Evolutionary conservation across 2,113 vertebrate genomes (phyloP).

Genomic region (Danionella cerebrum): DNA sequence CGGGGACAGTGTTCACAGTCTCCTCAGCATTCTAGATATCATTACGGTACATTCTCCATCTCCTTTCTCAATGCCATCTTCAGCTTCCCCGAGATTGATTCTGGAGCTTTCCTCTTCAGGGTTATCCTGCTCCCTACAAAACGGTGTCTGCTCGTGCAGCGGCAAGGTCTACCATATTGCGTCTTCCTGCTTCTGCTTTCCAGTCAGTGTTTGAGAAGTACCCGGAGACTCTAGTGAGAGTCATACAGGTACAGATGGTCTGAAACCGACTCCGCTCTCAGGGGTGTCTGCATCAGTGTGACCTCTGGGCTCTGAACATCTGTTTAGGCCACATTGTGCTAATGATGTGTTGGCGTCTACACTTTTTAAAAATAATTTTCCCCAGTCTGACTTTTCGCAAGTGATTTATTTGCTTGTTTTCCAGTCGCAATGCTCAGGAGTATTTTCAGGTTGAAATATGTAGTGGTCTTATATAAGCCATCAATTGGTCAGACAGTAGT

Average conservation of each 20-base stretch:
- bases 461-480: too few relatives aligned
- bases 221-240: constrained; percentile 86
- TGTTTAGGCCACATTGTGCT: neutral
- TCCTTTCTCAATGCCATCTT: neutral
- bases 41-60: constrained; percentile 77
- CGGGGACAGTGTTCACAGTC: constrained; percentile 91
- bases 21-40: constrained; percentile 90
- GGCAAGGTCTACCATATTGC: constrained; percentile 71
- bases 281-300: neutral
- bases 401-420: too few relatives aligned
- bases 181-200: constrained; percentile 83
- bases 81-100: neutral
- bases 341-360: neutral
- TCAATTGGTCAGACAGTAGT: too few relatives aligned
- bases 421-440: too few relatives aligned
- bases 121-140: constrained; percentile 84
- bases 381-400: too few relatives aligned
- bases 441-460: too few relatives aligned
- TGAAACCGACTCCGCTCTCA: neutral
- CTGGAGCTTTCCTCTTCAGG: constrained; percentile 53
- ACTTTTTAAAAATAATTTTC: neutral
- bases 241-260: constrained; percentile 78
- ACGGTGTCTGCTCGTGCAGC: constrained; percentile 84
- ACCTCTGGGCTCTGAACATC: neutral
- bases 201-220: constrained; percentile 88